Evolutionary conservation across 2,113 vertebrate species (phyloP).

Genomic region (Percina caprodes): DNA sequence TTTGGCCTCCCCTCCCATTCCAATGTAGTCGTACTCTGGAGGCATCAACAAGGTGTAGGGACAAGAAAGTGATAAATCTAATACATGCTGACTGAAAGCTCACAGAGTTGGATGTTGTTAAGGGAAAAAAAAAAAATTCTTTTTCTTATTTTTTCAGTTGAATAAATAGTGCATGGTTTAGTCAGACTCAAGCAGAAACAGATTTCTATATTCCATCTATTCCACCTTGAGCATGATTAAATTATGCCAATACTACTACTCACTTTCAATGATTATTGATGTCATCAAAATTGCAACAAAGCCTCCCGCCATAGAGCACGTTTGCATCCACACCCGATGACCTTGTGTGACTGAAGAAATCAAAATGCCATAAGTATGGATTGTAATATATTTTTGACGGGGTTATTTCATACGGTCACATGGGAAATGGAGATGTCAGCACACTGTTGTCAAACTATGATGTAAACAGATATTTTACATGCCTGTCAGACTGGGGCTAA

Average conservation of each 20-base stretch:
- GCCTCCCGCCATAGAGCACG: background rate
- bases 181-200: slow-evolving; percentile 16
- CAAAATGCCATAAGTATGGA: slow-evolving; percentile 68
- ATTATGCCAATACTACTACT: slow-evolving; percentile 15
- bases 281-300: slow-evolving; percentile 57
- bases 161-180: slow-evolving; percentile 46
- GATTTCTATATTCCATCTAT: slow-evolving; percentile 16
- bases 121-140: slow-evolving; percentile 18
- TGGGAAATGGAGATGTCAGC: slow-evolving; percentile 77
- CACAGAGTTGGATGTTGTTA: slow-evolving; percentile 70
- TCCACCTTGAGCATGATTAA: slow-evolving; percentile 39
- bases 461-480: slow-evolving; percentile 82
- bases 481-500: slow-evolving; percentile 70
- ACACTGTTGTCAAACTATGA: slow-evolving; percentile 73
- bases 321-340: slow-evolving; percentile 50
- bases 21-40: slow-evolving; percentile 71
- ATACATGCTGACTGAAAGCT: slow-evolving; percentile 78
- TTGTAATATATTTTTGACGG: slow-evolving; percentile 76
- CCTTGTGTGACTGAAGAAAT: slow-evolving; percentile 63
- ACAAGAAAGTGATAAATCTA: slow-evolving; percentile 83
- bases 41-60: slow-evolving; percentile 83
- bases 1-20: slow-evolving; percentile 68
- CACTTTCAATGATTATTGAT: slow-evolving; percentile 28
- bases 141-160: slow-evolving; percentile 39
- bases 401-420: slow-evolving; percentile 77